Base-by-base conservation (phyloP, 2,113 vertebrate species). In the Australoheros scitulus region DNA sequence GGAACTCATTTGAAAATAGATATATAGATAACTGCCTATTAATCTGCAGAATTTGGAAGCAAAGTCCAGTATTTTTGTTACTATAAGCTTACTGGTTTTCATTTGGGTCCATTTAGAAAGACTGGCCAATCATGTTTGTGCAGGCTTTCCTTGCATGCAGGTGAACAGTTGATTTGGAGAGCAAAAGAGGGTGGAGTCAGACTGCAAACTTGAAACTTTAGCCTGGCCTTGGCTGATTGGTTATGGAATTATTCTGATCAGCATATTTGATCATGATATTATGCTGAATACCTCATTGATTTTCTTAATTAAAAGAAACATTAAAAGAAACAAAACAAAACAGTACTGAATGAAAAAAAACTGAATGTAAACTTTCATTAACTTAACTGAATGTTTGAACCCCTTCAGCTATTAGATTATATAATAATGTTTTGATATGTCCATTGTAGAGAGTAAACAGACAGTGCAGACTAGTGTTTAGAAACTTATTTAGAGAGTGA, bases 401-500 rank as follows among this genome's bases (percentile, higher is more conserved):
- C 36, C 36, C 36, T 9, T 36, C 36, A 36, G 36, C 36, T 5
- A 36, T 36, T 36, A 36, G 36, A 8, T 36, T 38, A 9, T 38
- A 38, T 10, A 38, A 9, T 38, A 38, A 38, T 38, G 68, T 32
- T 72, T 55, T 1, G 2, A 18, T 55, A 55, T 55, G 20, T 72
- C 68, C 50, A 17, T 55, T n/a, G 11, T 55, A 72, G 29, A 29
- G 47, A 55, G 47, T 55, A 85, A 85, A 61, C 32, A 88, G 87
- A 87, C 68, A 87, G 75, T 5, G 7, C 14, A 68, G 52, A 68
- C 58, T 83, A 79, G 74, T 87, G 87, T 89, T 83, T 85, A 88
- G 82, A 84, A 84, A 84, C 63, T 60, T 72, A 80, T 80, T 22
- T 55, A 50, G 72, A 84, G 87, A 75, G 68, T 82, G 87, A 55